phyloP scores from a whole-genome alignment of 1,140 invertebrate species.

The Octopus bimaculoides region DNA sequence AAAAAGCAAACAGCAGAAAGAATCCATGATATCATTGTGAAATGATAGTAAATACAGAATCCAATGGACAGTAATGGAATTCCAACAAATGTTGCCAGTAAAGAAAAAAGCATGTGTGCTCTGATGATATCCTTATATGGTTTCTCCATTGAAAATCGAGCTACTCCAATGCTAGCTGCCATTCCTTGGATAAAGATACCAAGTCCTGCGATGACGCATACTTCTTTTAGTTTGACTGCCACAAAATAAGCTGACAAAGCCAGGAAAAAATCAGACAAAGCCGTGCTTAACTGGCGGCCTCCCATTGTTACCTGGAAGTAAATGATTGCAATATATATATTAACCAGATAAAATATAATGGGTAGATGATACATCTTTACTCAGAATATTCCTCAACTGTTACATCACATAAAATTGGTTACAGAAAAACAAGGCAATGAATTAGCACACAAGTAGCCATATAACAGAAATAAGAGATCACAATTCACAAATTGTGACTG shows the following conservation, averaged over 20 bases:
- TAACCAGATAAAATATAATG: too few relatives aligned
- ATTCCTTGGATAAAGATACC: slow-evolving; percentile 32
- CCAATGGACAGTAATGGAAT: slow-evolving; percentile 32
- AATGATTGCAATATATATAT: too few relatives aligned
- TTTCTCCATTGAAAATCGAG: slow-evolving; percentile 29
- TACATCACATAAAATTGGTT: too few relatives aligned
- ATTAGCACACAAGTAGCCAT: too few relatives aligned
- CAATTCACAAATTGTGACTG: too few relatives aligned
- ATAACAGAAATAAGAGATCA: too few relatives aligned
- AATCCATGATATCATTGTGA: slow-evolving; percentile 26
- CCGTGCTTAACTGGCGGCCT: slow-evolving; percentile 32
- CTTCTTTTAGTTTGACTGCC: slow-evolving; percentile 16
- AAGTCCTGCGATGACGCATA: slow-evolving; percentile 24
- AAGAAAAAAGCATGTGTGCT: slow-evolving; percentile 32
- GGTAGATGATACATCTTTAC: too few relatives aligned
- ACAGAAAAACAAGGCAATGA: too few relatives aligned
- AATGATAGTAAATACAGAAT: slow-evolving; percentile 26
- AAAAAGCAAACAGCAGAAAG: slow-evolving; percentile 28
- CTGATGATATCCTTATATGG: slow-evolving; percentile 22
- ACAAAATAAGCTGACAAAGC: slow-evolving; percentile 29
- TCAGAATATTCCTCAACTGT: too few relatives aligned
- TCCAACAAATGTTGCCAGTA: slow-evolving; percentile 32
- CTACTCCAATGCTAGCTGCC: slow-evolving; percentile 33
- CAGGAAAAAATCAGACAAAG: slow-evolving; percentile 35
- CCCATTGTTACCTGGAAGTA: neutral